Base-by-base conservation (phyloP, 1,140 invertebrate genomes). In the Philotrypesis tridentata region DNA sequence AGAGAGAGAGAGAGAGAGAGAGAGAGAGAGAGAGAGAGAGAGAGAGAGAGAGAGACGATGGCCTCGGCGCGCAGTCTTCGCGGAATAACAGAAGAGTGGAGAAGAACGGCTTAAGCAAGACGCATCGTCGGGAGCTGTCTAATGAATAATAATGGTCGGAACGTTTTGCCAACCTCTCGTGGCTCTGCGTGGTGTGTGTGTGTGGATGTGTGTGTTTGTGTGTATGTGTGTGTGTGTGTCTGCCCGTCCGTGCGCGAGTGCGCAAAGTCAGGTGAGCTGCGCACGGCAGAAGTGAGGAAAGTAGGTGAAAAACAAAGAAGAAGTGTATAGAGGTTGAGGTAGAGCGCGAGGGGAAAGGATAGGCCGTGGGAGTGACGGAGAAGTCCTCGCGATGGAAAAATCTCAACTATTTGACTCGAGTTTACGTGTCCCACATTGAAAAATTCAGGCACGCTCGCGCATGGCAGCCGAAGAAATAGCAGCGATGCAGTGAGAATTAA, bases 71-170 rank as follows among this genome's bases (percentile, higher is more conserved):
- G 48, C 48, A 55, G 48, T 23, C 12, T 68, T 27, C 63, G 6
- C n/a, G 60, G 65, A 73, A 73, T 55, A 55, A 55, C 21, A 17
- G 21, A 73, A 60, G 71, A 79, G 43, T 55, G 14, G 14, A 61
- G 63, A 55, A 55, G 48, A 67, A 78, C n/a, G 61, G 40, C 77
- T 79, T 79, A 79, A 79, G 31, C 31, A 79, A 67, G 65, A 79
- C 31, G 67, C 63, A 79, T 79, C 23, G 77, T 70, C 33, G 63
- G 77, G 37, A 79, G 33, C 8, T 37, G 33, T 37, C 40, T 79
- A 70, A 79, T 79, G 77, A 79, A 79, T 79, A 79, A 70, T 65
- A 79, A 79, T 79, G 77, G 77, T 61, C n/a, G 29, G 31, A 23
- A 76, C 71, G 21, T 60, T 73, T 73, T 73, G 40, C 71, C 71